phyloP scores from a whole-genome alignment of 2,113 vertebrate genomes.

The Pimephales promelas region DNA sequence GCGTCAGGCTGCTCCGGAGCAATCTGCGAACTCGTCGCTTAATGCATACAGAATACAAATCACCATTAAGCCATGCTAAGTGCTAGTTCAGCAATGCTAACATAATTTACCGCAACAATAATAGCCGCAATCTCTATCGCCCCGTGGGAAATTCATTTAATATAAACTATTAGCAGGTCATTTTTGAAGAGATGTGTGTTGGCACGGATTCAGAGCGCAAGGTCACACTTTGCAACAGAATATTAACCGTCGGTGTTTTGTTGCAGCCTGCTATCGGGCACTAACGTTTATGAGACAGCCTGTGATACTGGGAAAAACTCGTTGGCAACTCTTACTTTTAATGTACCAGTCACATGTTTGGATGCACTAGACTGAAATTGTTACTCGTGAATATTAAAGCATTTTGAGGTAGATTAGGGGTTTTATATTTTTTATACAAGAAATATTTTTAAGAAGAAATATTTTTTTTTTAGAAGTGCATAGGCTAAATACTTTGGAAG shows the following conservation, averaged over 20 bases:
- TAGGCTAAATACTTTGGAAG: no score
- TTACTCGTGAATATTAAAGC: neutral
- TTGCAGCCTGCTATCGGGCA: neutral
- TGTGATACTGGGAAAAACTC: conserved; percentile 1
- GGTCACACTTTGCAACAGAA: conserved; percentile 18
- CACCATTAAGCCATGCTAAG: conserved; percentile 40
- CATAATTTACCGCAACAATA: conserved; percentile 56
- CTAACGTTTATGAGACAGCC: neutral
- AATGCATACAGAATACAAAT: conserved; percentile 42
- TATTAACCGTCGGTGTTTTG: neutral
- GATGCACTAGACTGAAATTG: neutral
- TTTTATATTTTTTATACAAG: no score
- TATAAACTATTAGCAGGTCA: conserved; percentile 52
- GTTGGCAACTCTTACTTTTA: neutral
- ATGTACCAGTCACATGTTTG: neutral
- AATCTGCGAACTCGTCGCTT: conserved; percentile 14
- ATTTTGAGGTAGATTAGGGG: neutral
- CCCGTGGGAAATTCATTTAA: conserved; percentile 52
- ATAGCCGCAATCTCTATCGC: conserved; percentile 32
- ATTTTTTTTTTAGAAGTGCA: no score
- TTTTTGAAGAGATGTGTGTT: conserved; percentile 46
- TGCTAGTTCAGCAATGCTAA: conserved; percentile 55
- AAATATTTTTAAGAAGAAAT: no score
- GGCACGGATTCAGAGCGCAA: conserved; percentile 20
- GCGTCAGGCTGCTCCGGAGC: conserved; percentile 23